Percentiles rank a stretch among this genome's conserved stretches.
Conservation (phyloP, 64 coral and sea anemone species). For the Pachyseris speciosa region DNA sequence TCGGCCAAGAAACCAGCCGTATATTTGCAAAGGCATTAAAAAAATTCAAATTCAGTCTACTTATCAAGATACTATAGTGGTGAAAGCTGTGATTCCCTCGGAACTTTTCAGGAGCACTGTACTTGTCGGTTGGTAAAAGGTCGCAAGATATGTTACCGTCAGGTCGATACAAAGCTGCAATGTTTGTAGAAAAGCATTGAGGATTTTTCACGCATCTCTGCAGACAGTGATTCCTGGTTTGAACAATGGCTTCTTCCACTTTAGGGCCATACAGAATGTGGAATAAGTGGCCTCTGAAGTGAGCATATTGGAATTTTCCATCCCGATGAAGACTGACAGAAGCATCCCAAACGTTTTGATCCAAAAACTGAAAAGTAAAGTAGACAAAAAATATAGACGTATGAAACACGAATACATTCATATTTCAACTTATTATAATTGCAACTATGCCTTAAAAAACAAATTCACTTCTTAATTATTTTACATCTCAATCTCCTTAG, state of each 20-base stretch:
- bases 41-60: too few species aligned
- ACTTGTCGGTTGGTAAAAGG: neutral
- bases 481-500: too few species aligned
- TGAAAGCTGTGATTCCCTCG: neutral
- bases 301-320: neutral
- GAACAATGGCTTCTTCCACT: neutral
- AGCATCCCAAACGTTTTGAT: neutral
- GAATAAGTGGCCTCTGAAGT: neutral
- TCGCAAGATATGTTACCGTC: neutral
- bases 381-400: neutral
- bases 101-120: neutral
- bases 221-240: neutral
- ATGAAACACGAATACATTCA: neutral
- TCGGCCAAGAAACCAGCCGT: neutral
- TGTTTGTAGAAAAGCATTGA: slow-evolving; percentile 18
- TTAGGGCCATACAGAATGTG: neutral
- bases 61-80: slow-evolving; percentile 29
- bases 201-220: neutral
- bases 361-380: neutral
- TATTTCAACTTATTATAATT: too few species aligned
- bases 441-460: too few species aligned
- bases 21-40: neutral
- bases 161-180: neutral
- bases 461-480: too few species aligned
- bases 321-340: neutral